A percentile compares a stretch with the other conserved stretches of the same genome.
Conservation (phyloP, 1,140 invertebrate species). For the Orchestia grillus region DNA sequence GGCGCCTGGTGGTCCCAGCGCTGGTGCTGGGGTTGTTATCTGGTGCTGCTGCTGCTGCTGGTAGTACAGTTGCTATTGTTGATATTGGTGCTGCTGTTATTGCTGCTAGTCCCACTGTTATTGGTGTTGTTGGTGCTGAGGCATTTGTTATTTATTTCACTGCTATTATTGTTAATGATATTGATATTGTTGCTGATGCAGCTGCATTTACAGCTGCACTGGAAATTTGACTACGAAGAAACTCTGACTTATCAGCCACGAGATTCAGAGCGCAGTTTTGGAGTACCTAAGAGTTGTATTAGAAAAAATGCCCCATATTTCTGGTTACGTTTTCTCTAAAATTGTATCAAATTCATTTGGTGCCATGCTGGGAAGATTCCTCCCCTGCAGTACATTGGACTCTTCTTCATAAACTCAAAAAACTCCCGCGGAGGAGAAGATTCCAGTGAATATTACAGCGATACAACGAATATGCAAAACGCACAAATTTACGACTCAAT, state of each 20-base stretch:
- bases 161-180: not conserved
- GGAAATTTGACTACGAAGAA: not conserved
- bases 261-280: not conserved
- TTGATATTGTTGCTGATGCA: not conserved
- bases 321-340: not conserved
- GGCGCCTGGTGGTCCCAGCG: too few relatives aligned
- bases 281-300: not conserved
- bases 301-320: not conserved
- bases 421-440: not conserved
- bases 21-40: not conserved
- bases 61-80: not conserved
- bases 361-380: not conserved
- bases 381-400: not conserved
- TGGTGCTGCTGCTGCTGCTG: not conserved
- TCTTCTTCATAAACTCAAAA: not conserved
- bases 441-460: not conserved
- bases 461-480: not conserved
- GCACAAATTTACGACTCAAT: not conserved
- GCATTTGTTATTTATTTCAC: not conserved
- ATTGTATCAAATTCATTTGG: not conserved
- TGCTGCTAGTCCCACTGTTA: not conserved
- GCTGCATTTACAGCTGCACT: not conserved
- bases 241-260: not conserved
- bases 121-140: not conserved
- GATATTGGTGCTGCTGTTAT: not conserved